Percentiles rank a stretch among this genome's conserved stretches.
Evolutionary conservation across 2,797 vertebrate genomes (phyloP).

Genomic region (Cryptoprocta ferox): DNA sequence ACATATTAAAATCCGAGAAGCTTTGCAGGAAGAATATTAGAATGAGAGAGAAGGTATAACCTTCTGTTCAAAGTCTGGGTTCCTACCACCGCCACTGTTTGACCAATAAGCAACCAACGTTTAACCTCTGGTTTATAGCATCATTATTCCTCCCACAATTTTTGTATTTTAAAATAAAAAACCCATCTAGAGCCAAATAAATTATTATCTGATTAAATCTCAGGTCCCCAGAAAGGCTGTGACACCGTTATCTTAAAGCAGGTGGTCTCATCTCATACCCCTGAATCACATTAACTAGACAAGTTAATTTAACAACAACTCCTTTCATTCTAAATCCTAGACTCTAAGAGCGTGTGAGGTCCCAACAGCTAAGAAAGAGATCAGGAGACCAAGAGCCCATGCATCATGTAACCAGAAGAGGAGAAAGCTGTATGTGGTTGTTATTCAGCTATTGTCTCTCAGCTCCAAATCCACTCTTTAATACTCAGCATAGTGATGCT

Average conservation of each 20-base stretch:
- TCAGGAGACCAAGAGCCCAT: neutral
- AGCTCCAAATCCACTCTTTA: slow-evolving; percentile 27
- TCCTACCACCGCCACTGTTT: neutral
- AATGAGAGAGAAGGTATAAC: slow-evolving; percentile 27
- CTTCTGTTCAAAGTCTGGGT: slow-evolving; percentile 18
- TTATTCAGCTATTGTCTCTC: neutral
- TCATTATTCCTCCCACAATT: slow-evolving; percentile 2
- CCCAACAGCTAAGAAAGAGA: slow-evolving; percentile 2
- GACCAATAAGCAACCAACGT: slow-evolving; percentile 28
- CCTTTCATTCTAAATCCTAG: slow-evolving; percentile 29
- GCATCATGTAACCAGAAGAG: neutral
- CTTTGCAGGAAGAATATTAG: neutral
- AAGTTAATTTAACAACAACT: slow-evolving; percentile 24
- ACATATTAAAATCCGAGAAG: slow-evolving; percentile 25
- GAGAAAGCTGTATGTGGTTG: neutral
- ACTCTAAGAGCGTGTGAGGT: neutral
- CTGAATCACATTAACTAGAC: slow-evolving; percentile 12
- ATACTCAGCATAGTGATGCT: neutral
- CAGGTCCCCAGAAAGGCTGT: neutral
- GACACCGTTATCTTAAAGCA: slow-evolving; percentile 2
- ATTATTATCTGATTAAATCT: slow-evolving; percentile 32
- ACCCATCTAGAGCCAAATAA: neutral
- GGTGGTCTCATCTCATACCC: neutral
- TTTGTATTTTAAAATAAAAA: slow-evolving; percentile 56
- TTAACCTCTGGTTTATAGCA: slow-evolving; percentile 3